Base-by-base conservation (phyloP, 2,113 vertebrate genomes). In the Sphyrna mokarran region DNA sequence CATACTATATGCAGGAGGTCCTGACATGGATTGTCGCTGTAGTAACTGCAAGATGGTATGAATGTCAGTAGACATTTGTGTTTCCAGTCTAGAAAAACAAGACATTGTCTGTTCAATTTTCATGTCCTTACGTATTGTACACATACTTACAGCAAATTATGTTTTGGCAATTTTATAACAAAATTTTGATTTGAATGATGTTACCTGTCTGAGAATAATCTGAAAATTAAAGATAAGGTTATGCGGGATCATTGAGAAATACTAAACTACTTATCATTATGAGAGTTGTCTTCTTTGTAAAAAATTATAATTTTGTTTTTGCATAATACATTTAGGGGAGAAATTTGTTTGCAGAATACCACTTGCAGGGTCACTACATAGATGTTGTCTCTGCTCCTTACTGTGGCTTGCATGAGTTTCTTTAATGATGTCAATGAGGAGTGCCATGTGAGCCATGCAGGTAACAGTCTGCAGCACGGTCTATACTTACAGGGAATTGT, bases 11-110 rank as follows among this genome's bases (percentile, higher is more conserved):
- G 99, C 98, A 14, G 99, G 99, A 9, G 99, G 99, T n/a, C 98
- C 98, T 86, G 98, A 97, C 0, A 98, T 96, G 1, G 98, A 97
- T 97, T 99, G 99, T 96, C 98, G 98, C 97, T 99, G 99, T 95
- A 99, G 97, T 95, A 99, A 97, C 97, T 99, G 98, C 96, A 99
- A 97, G 96, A 99, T 99, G 95, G 98, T 98, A 97, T 99, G 99
- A 96, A 99, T 99, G 69, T 99, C 99, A 95, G 98, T 97, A 69
- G 98, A 98, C 98, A 99, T 98, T 97, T 99, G 99, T 96, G 98
- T 98, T 98, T 99, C 99, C 96, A 99, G 97, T 97, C 99, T 99
- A 96, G 95, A 96, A 95, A 95, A 63, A 95, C 23, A 94, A 26
- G 20, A 83, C 33, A 95, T 86, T 66, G 33, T 54, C 86, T 22